Percentiles rank a stretch among this genome's conserved stretches.
Evolutionary conservation across 1,140 invertebrate species (phyloP).

Genomic region (Archivesica marissinica): DNA sequence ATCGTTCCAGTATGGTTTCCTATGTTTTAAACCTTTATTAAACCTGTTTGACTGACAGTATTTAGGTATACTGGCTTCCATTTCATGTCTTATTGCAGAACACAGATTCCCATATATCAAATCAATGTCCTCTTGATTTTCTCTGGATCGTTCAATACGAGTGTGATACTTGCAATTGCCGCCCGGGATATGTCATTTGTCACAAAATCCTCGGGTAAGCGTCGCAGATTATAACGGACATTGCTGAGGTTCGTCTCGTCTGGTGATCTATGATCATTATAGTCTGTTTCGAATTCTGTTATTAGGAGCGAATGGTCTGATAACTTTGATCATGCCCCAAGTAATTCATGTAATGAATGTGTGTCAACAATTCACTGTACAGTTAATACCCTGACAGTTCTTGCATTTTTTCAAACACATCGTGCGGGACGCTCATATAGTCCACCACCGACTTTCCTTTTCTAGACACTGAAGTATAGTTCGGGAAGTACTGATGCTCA

Average conservation of each 20-base stretch:
- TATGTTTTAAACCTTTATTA: too few species aligned
- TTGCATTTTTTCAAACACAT: conserved; percentile 15
- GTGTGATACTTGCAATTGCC: conserved; percentile 26
- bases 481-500: too few species aligned
- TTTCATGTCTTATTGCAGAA: neutral
- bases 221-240: neutral
- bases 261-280: neutral
- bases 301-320: conserved; percentile 52
- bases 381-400: conserved; percentile 39
- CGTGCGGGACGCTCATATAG: conserved; percentile 61
- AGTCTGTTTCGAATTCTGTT: neutral
- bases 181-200: neutral
- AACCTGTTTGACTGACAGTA: too few species aligned
- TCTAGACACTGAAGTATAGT: conserved; percentile 29
- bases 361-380: conserved; percentile 34
- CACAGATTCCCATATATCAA: conserved; percentile 39
- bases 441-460: conserved; percentile 62
- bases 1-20: too few species aligned
- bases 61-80: too few species aligned
- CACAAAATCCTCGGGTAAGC: conserved; percentile 7
- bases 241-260: neutral
- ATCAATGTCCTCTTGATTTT: conserved; percentile 24
- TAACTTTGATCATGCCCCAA: conserved; percentile 39
- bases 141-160: neutral
- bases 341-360: conserved; percentile 10